phyloP scores from a whole-genome alignment of 1,140 invertebrate genomes.

The Zaprionus davidi region DNA sequence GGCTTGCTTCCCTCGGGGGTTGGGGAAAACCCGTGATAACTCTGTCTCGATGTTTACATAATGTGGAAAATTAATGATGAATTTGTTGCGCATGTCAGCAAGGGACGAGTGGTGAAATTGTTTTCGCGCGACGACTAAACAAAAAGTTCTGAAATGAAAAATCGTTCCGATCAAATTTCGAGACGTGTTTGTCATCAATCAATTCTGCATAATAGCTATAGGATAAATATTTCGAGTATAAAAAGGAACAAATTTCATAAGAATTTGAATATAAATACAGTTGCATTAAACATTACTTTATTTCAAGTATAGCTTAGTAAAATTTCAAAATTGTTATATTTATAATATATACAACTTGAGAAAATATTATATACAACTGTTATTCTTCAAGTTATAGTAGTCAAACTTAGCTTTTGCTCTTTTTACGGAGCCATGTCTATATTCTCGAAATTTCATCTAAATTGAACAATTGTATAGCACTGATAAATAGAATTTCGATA shows the following conservation, averaged over 20 bases:
- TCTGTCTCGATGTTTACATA: constrained; percentile 68
- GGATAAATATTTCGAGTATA: too few species aligned
- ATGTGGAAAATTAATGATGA: constrained; percentile 79
- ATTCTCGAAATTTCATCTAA: too few species aligned
- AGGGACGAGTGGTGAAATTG: constrained; percentile 42
- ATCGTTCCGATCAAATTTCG: constrained; percentile 45
- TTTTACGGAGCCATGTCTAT: accelerated
- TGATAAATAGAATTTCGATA: too few species aligned
- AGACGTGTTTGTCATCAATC: constrained; percentile 7
- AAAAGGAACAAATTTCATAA: too few species aligned
- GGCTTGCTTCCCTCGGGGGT: background rate
- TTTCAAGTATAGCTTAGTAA: background rate
- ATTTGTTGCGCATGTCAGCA: constrained; percentile 54
- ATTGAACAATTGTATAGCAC: too few species aligned
- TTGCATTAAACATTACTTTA: background rate
- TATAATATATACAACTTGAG: background rate
- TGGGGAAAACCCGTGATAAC: background rate
- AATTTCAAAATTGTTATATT: background rate
- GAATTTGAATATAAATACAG: too few species aligned
- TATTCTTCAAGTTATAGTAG: background rate
- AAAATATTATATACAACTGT: background rate
- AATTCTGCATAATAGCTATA: background rate
- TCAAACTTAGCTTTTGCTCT: background rate
- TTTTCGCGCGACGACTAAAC: constrained; percentile 24
- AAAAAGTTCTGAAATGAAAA: constrained; percentile 71